These are phyloP conservation scores for Rhincodon typus DNA, from an alignment of 2,797 vertebrate species.

Conservation along the genomic window DNA sequence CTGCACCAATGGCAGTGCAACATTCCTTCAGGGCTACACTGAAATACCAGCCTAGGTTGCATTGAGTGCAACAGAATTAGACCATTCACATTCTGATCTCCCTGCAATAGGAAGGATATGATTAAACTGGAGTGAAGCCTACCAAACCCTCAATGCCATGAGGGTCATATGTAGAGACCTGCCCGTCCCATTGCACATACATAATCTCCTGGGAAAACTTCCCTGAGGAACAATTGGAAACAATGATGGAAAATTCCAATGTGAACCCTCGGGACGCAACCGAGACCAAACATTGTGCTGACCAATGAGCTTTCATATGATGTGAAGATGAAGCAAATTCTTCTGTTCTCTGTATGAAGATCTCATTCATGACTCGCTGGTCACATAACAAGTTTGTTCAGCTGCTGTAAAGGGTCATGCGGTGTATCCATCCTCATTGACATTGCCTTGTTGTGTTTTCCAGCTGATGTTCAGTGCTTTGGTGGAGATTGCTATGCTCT, in stretches of 20 bases:
- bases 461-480: constrained; percentile 89
- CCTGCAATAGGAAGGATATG: too few relatives aligned
- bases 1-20: neutral
- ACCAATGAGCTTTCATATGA: too few relatives aligned
- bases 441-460: neutral
- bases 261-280: neutral
- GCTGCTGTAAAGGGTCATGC: neutral
- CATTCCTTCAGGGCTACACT: neutral
- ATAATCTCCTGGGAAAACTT: neutral
- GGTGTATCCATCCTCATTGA: neutral
- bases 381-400: neutral
- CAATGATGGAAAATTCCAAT: neutral
- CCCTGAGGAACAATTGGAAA: neutral
- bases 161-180: neutral
- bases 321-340: too few relatives aligned
- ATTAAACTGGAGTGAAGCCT: too few relatives aligned
- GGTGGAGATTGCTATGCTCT: constrained; percentile 84
- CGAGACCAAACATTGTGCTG: neutral
- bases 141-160: neutral
- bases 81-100: neutral
- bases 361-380: neutral
- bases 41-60: neutral
- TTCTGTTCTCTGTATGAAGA: neutral
- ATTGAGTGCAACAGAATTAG: neutral
- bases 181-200: too few relatives aligned